Conservation (phyloP, 92 coral and sea anemone genomes). For the Epizoanthus scotinus region DNA sequence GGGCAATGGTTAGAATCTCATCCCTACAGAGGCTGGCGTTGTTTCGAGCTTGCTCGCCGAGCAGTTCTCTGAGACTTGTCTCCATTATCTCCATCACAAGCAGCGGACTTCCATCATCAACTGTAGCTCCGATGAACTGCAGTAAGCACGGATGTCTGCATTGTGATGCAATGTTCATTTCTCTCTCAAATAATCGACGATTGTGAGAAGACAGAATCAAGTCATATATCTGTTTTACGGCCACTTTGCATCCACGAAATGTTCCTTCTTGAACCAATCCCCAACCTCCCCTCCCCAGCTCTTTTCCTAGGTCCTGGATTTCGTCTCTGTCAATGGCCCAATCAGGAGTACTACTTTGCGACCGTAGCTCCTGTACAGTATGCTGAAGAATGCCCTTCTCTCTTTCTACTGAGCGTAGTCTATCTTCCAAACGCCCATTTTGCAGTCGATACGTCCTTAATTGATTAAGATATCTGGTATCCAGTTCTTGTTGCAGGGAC, state of each 20-base stretch:
- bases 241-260: slow-evolving; percentile 60
- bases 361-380: slow-evolving; percentile 6
- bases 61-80: slow-evolving; percentile 33
- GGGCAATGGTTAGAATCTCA: slow-evolving; percentile 42
- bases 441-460: background rate
- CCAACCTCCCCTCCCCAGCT: slow-evolving; percentile 69
- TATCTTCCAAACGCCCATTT: slow-evolving; percentile 5
- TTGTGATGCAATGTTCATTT: slow-evolving; percentile 58
- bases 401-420: background rate
- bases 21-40: slow-evolving; percentile 3
- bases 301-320: slow-evolving; percentile 36
- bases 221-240: slow-evolving; percentile 56
- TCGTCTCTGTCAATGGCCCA: slow-evolving; percentile 49
- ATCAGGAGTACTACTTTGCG: slow-evolving; percentile 28
- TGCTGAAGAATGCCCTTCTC: slow-evolving; percentile 10
- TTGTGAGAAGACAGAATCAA: slow-evolving; percentile 54
- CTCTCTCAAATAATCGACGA: slow-evolving; percentile 60
- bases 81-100: slow-evolving; percentile 63
- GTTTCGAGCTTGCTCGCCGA: slow-evolving; percentile 22
- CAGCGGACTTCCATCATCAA: slow-evolving; percentile 41
- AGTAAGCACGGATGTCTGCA: slow-evolving; percentile 67
- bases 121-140: slow-evolving; percentile 65
- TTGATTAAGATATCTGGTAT: background rate
- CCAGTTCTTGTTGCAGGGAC: background rate
- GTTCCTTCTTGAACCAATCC: slow-evolving; percentile 55